A percentile compares a stretch with the other conserved stretches of the same genome.
phyloP scores from a whole-genome alignment of 2,797 vertebrate species.

The Pteropus rufus region DNA sequence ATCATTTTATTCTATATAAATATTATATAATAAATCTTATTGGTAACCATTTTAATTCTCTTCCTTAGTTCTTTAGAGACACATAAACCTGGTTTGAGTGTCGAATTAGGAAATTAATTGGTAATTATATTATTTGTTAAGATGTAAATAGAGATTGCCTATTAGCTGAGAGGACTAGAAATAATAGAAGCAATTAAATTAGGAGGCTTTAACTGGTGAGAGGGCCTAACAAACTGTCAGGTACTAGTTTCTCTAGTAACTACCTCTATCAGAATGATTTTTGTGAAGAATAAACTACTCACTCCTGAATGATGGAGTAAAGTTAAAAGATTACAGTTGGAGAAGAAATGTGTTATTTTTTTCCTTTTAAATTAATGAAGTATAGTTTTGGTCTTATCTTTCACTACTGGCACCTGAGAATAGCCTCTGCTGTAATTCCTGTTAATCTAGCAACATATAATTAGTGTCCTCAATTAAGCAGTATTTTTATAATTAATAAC shows the following conservation, averaged over 20 bases:
- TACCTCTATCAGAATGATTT: conserved; percentile 1
- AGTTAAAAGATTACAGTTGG: background rate
- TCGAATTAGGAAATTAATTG: conserved; percentile 58
- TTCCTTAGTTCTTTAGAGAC: conserved; percentile 38
- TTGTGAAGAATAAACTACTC: conserved; percentile 4
- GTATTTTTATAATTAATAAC: conserved; percentile 21
- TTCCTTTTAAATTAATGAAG: conserved; percentile 9
- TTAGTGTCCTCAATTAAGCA: conserved; percentile 22
- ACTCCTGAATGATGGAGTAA: background rate
- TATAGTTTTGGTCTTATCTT: conserved; percentile 36
- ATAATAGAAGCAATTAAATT: conserved; percentile 42
- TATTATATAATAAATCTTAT: background rate
- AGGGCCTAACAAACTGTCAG: background rate
- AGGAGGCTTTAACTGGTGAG: conserved; percentile 8
- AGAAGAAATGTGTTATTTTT: background rate
- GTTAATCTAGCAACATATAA: background rate
- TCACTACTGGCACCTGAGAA: background rate
- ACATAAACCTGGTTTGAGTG: conserved; percentile 14
- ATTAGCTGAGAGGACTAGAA: conserved; percentile 1
- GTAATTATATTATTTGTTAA: conserved; percentile 45
- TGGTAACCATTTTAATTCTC: conserved; percentile 4
- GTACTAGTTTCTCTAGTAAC: conserved; percentile 23
- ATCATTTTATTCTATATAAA: conserved; percentile 13
- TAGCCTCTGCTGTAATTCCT: background rate
- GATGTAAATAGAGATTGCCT: conserved; percentile 31